phyloP scores from a whole-genome alignment of 2,888 invertebrate species.

The Agrotis exclamationis region DNA sequence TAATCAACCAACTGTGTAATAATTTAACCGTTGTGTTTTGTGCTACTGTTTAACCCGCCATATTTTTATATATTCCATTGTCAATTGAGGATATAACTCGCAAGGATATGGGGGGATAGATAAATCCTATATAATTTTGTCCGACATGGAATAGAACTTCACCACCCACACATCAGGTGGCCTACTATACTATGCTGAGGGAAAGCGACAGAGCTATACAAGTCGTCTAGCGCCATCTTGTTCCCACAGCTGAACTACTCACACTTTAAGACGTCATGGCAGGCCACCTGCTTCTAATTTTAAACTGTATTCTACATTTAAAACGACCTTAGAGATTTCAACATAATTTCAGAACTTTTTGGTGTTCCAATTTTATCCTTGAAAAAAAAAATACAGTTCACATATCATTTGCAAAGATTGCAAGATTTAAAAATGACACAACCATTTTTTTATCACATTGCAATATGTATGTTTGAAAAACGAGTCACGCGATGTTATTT shows the following conservation, averaged over 20 bases:
- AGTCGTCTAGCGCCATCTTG: too few relatives aligned
- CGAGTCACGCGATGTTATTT: slow-evolving; percentile 38
- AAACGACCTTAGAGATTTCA: slow-evolving; percentile 40
- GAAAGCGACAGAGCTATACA: too few relatives aligned
- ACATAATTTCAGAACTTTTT: slow-evolving; percentile 34
- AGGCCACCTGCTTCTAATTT: slow-evolving; percentile 5
- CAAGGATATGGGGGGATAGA: too few relatives aligned
- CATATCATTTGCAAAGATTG: slow-evolving; percentile 33
- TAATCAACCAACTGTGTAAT: slow-evolving; percentile 75
- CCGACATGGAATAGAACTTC: too few relatives aligned
- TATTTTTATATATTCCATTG: too few relatives aligned
- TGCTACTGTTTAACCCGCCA: background rate
- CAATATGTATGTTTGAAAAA: slow-evolving; percentile 20
- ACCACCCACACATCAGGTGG: too few relatives aligned
- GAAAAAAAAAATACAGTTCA: slow-evolving; percentile 25
- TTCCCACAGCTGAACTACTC: too few relatives aligned
- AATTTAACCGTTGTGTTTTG: slow-evolving; percentile 36
- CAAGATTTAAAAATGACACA: slow-evolving; percentile 40
- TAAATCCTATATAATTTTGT: too few relatives aligned
- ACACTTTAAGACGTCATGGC: too few relatives aligned
- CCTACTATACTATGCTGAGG: too few relatives aligned
- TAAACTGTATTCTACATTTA: slow-evolving; percentile 28
- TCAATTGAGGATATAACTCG: too few relatives aligned
- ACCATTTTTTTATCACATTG: slow-evolving; percentile 40
- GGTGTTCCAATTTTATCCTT: slow-evolving; percentile 31